Percentiles rank a stretch among this genome's conserved stretches.
These are phyloP conservation scores for Trichechus manatus DNA, from an alignment of 2,113 vertebrate species.

Conservation along the genomic window DNA sequence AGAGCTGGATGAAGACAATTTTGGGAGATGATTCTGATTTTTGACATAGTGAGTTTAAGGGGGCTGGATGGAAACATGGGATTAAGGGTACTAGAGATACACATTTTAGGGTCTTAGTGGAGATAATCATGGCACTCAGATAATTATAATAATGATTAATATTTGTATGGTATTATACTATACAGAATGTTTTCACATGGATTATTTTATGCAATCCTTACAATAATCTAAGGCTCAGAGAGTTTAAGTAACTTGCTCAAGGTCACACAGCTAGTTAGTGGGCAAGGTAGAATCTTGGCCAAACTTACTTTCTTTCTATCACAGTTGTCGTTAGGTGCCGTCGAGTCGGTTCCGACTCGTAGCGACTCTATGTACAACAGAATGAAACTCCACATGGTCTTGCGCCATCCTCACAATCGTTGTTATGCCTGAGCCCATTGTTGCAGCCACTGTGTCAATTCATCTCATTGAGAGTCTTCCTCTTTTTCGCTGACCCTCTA, in stretches of 20 bases:
- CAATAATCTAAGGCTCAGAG: not conserved
- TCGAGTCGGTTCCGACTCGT: too few relatives aligned
- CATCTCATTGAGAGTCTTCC: too few relatives aligned
- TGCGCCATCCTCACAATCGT: too few relatives aligned
- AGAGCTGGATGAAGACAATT: not conserved
- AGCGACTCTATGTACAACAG: too few relatives aligned
- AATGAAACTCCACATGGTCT: too few relatives aligned
- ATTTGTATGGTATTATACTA: not conserved
- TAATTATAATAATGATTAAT: not conserved
- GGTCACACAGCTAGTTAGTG: not conserved
- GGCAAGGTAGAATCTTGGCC: not conserved
- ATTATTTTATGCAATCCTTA: not conserved
- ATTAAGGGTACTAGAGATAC: not conserved
- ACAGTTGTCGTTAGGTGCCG: too few relatives aligned
- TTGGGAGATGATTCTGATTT: slow-evolving; percentile 8
- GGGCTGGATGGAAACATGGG: not conserved
- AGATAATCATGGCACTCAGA: not conserved
- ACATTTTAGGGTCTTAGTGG: not conserved
- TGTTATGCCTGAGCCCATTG: too few relatives aligned
- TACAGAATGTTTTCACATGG: not conserved
- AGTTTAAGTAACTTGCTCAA: not conserved
- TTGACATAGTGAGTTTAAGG: not conserved
- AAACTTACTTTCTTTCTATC: not conserved
- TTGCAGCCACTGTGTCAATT: too few relatives aligned
- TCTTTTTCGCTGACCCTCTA: too few relatives aligned